Conservation (phyloP, 2,797 vertebrate species). For the Chrysocyon brachyurus region DNA sequence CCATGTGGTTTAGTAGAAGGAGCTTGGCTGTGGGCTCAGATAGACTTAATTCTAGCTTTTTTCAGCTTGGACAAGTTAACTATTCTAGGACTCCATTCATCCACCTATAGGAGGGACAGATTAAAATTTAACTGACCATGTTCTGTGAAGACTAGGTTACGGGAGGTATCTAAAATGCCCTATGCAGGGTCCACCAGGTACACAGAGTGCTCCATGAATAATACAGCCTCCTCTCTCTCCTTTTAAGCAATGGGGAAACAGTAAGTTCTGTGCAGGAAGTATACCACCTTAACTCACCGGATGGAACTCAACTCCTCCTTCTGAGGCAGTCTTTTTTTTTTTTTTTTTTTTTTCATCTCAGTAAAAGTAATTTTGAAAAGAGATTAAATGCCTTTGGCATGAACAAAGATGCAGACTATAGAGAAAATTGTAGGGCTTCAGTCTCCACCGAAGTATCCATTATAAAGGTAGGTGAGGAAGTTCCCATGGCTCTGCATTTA, state of each 20-base stretch:
- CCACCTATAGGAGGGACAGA: neutral
- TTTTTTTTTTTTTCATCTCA: neutral
- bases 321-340: neutral
- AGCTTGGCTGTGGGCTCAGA: neutral
- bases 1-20: neutral
- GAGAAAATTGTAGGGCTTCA: constrained; percentile 75
- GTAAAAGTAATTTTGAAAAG: constrained; percentile 75
- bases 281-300: neutral
- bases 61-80: neutral
- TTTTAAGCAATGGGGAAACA: neutral
- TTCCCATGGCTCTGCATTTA: constrained; percentile 46
- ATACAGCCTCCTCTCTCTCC: neutral
- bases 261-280: neutral
- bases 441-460: constrained; percentile 52
- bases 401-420: constrained; percentile 69
- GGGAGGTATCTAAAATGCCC: neutral
- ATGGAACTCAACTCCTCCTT: constrained; percentile 50
- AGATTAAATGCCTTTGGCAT: constrained; percentile 68
- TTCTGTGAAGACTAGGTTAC: neutral
- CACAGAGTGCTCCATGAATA: neutral
- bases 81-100: neutral
- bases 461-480: constrained; percentile 49
- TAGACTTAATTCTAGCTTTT: neutral
- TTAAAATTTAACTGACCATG: constrained; percentile 15
- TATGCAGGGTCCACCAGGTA: neutral